These are phyloP conservation scores for Corydoras maculifer DNA, from an alignment of 2,113 vertebrate species.

Conservation along the genomic window DNA sequence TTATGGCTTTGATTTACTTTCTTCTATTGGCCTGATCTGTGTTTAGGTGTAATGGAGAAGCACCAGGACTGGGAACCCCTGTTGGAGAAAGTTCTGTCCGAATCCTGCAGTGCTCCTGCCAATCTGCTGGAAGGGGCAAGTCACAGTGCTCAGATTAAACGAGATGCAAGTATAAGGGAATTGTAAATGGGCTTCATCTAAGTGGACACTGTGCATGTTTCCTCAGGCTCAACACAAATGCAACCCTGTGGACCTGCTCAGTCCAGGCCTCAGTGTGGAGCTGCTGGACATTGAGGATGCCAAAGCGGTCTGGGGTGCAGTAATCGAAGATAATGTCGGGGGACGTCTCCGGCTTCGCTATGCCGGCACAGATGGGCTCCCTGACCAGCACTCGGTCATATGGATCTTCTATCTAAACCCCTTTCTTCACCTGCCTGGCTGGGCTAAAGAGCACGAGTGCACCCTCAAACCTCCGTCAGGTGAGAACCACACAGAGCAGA, in stretches of 20 bases:
- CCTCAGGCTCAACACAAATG: conserved; percentile 83
- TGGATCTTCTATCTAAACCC: conserved; percentile 94
- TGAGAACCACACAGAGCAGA: conserved; percentile 48
- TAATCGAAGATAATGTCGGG: conserved; percentile 83
- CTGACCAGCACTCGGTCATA: conserved; percentile 69
- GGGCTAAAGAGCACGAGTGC: conserved; percentile 79
- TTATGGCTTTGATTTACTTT: no score
- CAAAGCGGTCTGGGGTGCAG: conserved; percentile 78
- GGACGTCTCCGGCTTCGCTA: conserved; percentile 82
- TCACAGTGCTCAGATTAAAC: not conserved
- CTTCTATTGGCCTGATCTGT: conserved; percentile 15
- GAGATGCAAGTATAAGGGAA: no score
- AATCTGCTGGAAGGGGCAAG: conserved; percentile 89
- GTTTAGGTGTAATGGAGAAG: conserved; percentile 83
- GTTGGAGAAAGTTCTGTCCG: conserved; percentile 74
- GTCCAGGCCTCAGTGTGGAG: conserved; percentile 80
- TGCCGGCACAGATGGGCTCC: conserved; percentile 73
- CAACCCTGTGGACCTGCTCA: conserved; percentile 87
- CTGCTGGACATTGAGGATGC: conserved; percentile 73
- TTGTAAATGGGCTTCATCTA: no score
- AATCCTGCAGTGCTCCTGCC: conserved; percentile 81
- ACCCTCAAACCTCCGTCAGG: conserved; percentile 80
- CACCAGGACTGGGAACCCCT: conserved; percentile 79
- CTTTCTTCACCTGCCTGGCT: conserved; percentile 86
- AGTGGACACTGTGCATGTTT: conserved; percentile 25